A percentile compares a stretch with the other conserved stretches of the same genome.
Evolutionary conservation across 1,140 invertebrate species (phyloP).

Genomic region (Mylabris phalerata): DNA sequence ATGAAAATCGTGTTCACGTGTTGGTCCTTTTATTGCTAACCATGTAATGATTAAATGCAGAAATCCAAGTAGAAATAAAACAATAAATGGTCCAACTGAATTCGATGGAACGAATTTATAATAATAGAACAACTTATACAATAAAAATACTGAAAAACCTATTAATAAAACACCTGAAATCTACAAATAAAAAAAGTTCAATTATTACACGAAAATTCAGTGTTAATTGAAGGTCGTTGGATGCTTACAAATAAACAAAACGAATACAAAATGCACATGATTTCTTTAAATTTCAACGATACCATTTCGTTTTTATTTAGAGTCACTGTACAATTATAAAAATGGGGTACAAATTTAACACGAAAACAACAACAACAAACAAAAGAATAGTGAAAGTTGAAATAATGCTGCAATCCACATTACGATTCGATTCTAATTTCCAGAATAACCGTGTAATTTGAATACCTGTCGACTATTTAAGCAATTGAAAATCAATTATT

Average conservation of each 20-base stretch:
- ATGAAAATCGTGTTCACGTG: slow-evolving; percentile 35
- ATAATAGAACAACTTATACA: slow-evolving; percentile 35
- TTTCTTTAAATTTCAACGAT: slow-evolving; percentile 35
- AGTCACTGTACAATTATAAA: too few species aligned
- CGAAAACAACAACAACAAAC: too few species aligned
- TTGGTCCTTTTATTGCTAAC: slow-evolving; percentile 37
- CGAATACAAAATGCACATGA: slow-evolving; percentile 35
- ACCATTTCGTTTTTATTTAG: slow-evolving; percentile 20
- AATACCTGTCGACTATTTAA: too few species aligned
- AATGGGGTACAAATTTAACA: too few species aligned
- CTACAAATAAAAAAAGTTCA: slow-evolving; percentile 20
- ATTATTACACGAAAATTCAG: background rate
- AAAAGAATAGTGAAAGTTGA: too few species aligned
- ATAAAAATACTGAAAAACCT: slow-evolving; percentile 27
- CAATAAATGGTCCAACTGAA: slow-evolving; percentile 32
- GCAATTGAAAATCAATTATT: too few species aligned
- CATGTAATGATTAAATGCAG: slow-evolving; percentile 35
- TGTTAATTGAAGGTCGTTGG: too few species aligned
- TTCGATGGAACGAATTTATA: slow-evolving; percentile 35
- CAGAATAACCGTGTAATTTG: too few species aligned
- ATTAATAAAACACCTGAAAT: slow-evolving; percentile 35
- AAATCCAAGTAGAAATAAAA: slow-evolving; percentile 32
- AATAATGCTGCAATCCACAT: too few species aligned
- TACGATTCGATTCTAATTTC: too few species aligned
- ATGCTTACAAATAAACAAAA: slow-evolving; percentile 36